A percentile compares a stretch with the other conserved stretches of the same genome.
These are phyloP conservation scores for Agrochola lota DNA, from an alignment of 2,888 invertebrate genomes.

Conservation along the genomic window DNA sequence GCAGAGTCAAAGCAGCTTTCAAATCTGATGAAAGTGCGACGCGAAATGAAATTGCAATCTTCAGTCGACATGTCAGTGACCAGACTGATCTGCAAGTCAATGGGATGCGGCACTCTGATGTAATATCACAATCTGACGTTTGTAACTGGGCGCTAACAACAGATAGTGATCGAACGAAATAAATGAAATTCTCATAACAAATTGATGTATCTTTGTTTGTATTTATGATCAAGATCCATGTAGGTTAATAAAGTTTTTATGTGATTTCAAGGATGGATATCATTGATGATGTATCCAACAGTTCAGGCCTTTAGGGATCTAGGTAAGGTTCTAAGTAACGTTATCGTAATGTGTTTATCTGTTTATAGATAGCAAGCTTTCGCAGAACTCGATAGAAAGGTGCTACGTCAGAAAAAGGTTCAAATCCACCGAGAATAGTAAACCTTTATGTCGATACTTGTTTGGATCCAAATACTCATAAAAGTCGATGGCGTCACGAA, in stretches of 20 bases:
- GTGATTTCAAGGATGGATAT: neutral
- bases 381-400: conserved; percentile 13
- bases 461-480: conserved; percentile 17
- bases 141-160: conserved; percentile 14
- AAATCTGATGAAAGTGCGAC: conserved; percentile 40
- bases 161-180: conserved; percentile 3
- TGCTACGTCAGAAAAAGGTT: conserved; percentile 33
- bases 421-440: conserved; percentile 31
- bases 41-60: conserved; percentile 53
- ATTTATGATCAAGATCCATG: conserved; percentile 7
- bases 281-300: conserved; percentile 1
- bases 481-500: neutral
- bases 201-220: conserved; percentile 8
- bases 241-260: neutral
- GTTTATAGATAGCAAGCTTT: conserved; percentile 41
- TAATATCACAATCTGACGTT: conserved; percentile 41
- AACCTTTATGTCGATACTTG: conserved; percentile 41
- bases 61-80: conserved; percentile 40
- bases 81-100: conserved; percentile 59
- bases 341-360: conserved; percentile 28
- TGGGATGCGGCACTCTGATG: conserved; percentile 34
- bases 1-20: conserved; percentile 46
- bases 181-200: neutral
- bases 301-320: conserved; percentile 1
- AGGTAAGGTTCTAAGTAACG: neutral